Evolutionary conservation across 2,113 vertebrate genomes (phyloP), one percentile per base, ranked within the genome.

Genomic region (Propithecus coquereli): DNA sequence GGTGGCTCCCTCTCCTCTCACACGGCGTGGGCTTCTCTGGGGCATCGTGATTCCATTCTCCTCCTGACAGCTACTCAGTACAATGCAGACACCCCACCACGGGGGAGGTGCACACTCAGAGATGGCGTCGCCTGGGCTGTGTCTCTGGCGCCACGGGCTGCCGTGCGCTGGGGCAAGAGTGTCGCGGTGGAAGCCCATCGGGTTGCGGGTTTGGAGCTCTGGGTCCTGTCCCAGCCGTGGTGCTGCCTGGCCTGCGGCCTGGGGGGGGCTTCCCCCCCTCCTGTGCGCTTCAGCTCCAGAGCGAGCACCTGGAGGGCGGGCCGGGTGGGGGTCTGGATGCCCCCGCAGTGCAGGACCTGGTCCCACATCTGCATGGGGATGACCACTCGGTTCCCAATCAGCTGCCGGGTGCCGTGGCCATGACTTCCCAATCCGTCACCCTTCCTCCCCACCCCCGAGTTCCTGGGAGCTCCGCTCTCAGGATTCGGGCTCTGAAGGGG

Each of bases 81-180:
- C 20, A 54, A 54, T 0, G 1, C 13, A 43, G 54, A 14, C 1
- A 0, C 6, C 65, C 32, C 47, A 8, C 32, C n/a, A 2, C 0
- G 5, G 52, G 11, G 68, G 43, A 54, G 45, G 43, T 7, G 2
- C 1, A 12, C 7, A 6, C 43, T 37, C 20, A 2, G 25, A 0
- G 34, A 47, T 18, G 3, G 40, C 0, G 1, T 18, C 0, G 0
- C 6, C 74, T 25, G 3, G 70, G 11, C 32, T 3, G 12, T 0
- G 50, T n/a, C 85, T 2, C 1, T n/a, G 66, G 65, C 9, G 6
- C 45, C 11, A 45, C 27, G 40, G 32, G 52, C 27, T 0, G 43
- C n/a, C 0, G 0, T 0, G 43, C 2, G 1, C 0, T 23, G 18
- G 8, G 30, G 0, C 4, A 17, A 57, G 17, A 27, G 50, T 32